Conservation (phyloP, 2,113 vertebrate species). For the Austrofundulus limnaeus region DNA sequence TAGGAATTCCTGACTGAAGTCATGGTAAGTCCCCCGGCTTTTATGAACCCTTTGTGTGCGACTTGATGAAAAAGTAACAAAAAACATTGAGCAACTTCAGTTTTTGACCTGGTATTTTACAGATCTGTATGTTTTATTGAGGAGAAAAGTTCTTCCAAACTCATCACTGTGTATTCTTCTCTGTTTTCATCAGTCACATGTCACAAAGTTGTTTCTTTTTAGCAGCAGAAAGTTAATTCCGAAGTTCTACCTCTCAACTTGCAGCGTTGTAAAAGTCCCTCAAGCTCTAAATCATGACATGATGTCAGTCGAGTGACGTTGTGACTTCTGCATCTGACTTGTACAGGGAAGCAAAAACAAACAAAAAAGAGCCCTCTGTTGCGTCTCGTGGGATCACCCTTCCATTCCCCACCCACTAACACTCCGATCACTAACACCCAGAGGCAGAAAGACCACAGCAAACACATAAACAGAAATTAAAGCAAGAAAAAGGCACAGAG, state of each 20-base stretch:
- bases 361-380: conserved; percentile 27
- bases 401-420: conserved; percentile 49
- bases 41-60: neutral
- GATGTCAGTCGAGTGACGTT: conserved; percentile 27
- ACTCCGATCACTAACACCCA: conserved; percentile 38
- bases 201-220: conserved; percentile 4
- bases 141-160: neutral
- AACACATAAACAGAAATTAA: conserved; percentile 1
- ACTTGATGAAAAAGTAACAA: neutral
- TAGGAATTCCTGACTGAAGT: conserved; percentile 71
- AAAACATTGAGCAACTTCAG: neutral
- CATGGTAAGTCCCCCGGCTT: conserved; percentile 64
- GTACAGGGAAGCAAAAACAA: conserved; percentile 13
- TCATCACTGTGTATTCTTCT: neutral
- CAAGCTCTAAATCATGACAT: conserved; percentile 13
- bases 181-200: neutral
- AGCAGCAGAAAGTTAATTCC: conserved; percentile 9
- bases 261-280: conserved; percentile 13
- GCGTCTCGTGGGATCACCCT: conserved; percentile 47
- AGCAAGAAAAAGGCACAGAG: conserved; percentile 1
- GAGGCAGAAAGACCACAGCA: conserved; percentile 19
- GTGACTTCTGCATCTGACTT: conserved; percentile 33
- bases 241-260: neutral
- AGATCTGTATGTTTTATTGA: too few species aligned
- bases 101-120: neutral